A percentile compares a stretch with the other conserved stretches of the same genome.
Evolutionary conservation across 2,113 vertebrate genomes (phyloP).

Genomic region (Ramphastos sulfuratus): DNA sequence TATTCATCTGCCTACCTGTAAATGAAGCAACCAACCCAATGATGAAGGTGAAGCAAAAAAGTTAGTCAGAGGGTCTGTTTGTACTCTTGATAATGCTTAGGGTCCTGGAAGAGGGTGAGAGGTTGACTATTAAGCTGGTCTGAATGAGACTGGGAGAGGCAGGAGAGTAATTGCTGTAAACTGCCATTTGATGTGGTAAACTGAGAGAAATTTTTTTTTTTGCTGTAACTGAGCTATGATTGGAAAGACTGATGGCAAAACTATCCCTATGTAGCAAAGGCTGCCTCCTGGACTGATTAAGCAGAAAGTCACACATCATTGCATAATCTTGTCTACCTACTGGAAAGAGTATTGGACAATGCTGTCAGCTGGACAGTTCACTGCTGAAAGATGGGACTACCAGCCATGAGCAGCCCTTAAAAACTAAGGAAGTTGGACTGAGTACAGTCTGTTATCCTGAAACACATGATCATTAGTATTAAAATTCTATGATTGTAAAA

Average conservation of each 20-base stretch:
- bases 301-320: not conserved
- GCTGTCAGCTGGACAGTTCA: not conserved
- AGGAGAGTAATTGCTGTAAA: not conserved
- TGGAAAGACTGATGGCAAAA: not conserved
- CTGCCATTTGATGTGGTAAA: not conserved
- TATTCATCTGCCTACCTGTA: constrained; percentile 35
- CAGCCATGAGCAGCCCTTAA: not conserved
- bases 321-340: not conserved
- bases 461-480: not conserved
- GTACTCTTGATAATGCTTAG: not conserved
- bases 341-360: not conserved
- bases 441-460: not conserved
- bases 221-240: not conserved
- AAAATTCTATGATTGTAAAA: not conserved
- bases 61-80: not conserved
- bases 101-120: not conserved
- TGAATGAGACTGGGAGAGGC: not conserved
- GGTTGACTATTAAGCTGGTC: not conserved
- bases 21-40: not conserved
- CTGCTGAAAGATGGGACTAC: not conserved
- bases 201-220: not conserved
- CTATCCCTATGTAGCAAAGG: not conserved
- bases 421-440: not conserved
- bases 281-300: not conserved
- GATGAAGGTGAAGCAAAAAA: not conserved